Base-by-base conservation (phyloP, 2,113 vertebrate genomes). In the Dicerorhinus sumatrensis region DNA sequence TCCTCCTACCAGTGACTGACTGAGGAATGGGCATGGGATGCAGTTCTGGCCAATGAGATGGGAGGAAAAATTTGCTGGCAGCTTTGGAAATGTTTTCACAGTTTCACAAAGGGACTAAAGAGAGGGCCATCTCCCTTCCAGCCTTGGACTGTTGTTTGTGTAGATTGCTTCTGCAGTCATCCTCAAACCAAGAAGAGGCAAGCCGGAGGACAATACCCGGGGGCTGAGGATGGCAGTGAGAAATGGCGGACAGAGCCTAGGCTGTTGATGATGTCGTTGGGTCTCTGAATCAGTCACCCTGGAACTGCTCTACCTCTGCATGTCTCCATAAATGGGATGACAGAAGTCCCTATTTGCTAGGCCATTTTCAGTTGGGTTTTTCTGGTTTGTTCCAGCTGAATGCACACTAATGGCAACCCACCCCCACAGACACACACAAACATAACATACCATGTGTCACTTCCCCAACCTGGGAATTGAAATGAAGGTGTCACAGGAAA, bases 241-340 rank as follows among this genome's bases (percentile, higher is more conserved):
- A 70, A 72, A 63, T 6, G 63, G 63, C 84, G 7, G 29, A 21
- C 56, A 33, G 86, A 58, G 12, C 16, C 8, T 6, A 13, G 42
- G n/a, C 42, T 3, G 21, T 4, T 3, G 33, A 5, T 18, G 27
- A 31, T 3, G 29, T 11, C 1, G 4, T 23, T 31, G 39, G 31
- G 87, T 36, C 60, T 25, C 62, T 48, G 87, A 48, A 20, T 39
- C 23, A 42, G 72, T n/a, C 42, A 4, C 20, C 62, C 63, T 25
- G 62, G 5, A 39, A 16, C 27, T 8, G 10, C 33, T 62, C 18
- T 62, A 5, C 11, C 54, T 80, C 54, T 70, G 63, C 14, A 17
- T 5, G 0, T 33, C 81, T n/a, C n/a, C 9, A 23, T 42, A 18
- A 60, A 3, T 70, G 73, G 56, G 21, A 20, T 70, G 80, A 20